Evolutionary conservation across 2,888 invertebrate genomes (phyloP).

Genomic region (Hemithea aestivaria): DNA sequence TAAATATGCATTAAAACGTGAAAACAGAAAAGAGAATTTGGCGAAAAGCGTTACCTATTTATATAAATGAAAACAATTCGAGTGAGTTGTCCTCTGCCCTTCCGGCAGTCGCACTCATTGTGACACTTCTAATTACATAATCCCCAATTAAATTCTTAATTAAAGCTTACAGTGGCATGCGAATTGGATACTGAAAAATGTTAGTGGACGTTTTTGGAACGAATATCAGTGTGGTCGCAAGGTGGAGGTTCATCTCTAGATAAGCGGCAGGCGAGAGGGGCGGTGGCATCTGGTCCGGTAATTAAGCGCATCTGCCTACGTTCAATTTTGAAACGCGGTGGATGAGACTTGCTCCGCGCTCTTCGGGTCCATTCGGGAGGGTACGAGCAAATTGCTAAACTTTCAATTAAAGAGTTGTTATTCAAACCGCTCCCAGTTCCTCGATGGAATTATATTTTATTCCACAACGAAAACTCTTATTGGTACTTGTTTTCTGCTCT

Average conservation of each 20-base stretch:
- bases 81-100: slow-evolving; percentile 34
- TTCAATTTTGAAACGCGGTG: slow-evolving; percentile 76
- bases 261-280: slow-evolving; percentile 48
- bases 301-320: slow-evolving; percentile 79
- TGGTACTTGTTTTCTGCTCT: slow-evolving; percentile 62
- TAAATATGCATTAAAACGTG: neutral
- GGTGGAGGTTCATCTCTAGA: slow-evolving; percentile 69
- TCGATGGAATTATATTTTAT: slow-evolving; percentile 73
- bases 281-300: slow-evolving; percentile 71
- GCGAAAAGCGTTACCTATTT: slow-evolving; percentile 22
- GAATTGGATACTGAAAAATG: slow-evolving; percentile 55
- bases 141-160: slow-evolving; percentile 52
- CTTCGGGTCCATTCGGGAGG: slow-evolving; percentile 74
- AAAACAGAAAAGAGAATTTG: slow-evolving; percentile 1
- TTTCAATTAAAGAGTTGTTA: slow-evolving; percentile 80
- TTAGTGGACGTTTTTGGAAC: slow-evolving; percentile 53
- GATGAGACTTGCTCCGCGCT: slow-evolving; percentile 70
- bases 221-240: slow-evolving; percentile 54
- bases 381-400: slow-evolving; percentile 78
- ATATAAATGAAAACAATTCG: slow-evolving; percentile 31
- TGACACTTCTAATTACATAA: slow-evolving; percentile 50
- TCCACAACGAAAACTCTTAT: slow-evolving; percentile 62
- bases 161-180: slow-evolving; percentile 39
- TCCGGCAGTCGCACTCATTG: slow-evolving; percentile 36
- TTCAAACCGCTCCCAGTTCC: slow-evolving; percentile 70